Evolutionary conservation across 2,113 vertebrate genomes (phyloP).

Genomic region (Platanista minor): DNA sequence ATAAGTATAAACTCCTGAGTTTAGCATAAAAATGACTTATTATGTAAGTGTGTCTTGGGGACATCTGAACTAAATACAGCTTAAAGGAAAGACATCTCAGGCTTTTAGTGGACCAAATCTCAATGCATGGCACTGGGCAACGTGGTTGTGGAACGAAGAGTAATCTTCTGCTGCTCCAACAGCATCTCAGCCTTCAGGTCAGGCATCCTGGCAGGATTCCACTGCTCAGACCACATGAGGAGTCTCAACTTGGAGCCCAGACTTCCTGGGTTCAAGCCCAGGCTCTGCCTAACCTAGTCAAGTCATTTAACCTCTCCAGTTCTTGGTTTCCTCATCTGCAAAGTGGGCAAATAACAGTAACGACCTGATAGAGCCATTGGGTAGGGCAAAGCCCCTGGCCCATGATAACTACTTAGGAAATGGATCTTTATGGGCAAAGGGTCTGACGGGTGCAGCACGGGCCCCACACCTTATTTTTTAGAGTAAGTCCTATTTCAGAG

Average conservation of each 20-base stretch:
- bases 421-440: neutral
- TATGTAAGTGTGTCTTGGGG: neutral
- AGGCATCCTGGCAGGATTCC: neutral
- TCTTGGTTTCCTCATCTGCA: neutral
- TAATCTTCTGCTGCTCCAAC: rapidly evolving
- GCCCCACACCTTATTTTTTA: neutral
- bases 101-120: neutral
- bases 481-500: neutral
- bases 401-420: neutral
- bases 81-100: neutral
- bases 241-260: neutral
- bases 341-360: neutral
- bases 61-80: neutral
- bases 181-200: neutral
- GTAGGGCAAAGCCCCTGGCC: neutral
- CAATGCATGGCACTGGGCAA: neutral
- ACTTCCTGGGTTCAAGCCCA: neutral
- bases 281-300: neutral
- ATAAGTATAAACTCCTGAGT: neutral
- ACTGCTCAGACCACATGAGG: neutral
- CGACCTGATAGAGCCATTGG: neutral
- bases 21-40: neutral
- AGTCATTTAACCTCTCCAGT: neutral
- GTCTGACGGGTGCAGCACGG: neutral
- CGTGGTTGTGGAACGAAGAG: rapidly evolving